Evolutionary conservation across 2,888 invertebrate genomes (phyloP).

Genomic region (Stenodera caucasica): DNA sequence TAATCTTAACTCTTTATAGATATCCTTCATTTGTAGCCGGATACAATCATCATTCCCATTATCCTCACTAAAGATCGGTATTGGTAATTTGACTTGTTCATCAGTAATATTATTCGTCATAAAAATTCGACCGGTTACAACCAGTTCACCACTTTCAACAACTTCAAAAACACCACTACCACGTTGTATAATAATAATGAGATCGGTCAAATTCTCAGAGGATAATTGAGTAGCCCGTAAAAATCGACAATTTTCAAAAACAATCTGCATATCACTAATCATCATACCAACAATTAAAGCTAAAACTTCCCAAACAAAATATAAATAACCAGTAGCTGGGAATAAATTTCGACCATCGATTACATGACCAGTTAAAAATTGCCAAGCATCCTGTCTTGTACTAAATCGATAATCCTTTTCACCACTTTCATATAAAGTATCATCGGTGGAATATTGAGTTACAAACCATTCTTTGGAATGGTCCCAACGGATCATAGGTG

Average conservation of each 20-base stretch:
- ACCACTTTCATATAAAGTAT: constrained; percentile 58
- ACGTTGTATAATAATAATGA: constrained; percentile 40
- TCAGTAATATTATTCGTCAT: constrained; percentile 29
- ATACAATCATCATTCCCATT: constrained; percentile 46
- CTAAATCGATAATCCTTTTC: constrained; percentile 65
- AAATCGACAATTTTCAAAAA: constrained; percentile 64
- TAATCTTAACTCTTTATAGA: constrained; percentile 69
- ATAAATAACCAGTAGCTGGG: constrained; percentile 65
- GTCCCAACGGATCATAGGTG: constrained; percentile 86
- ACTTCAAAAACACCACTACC: constrained; percentile 47
- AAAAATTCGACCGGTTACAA: constrained; percentile 34
- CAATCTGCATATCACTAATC: constrained; percentile 58
- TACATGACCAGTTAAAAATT: constrained; percentile 76
- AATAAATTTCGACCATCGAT: constrained; percentile 66
- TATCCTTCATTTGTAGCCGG: constrained; percentile 62
- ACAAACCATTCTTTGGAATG: constrained; percentile 78
- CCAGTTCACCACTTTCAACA: constrained; percentile 25
- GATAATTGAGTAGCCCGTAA: constrained; percentile 60
- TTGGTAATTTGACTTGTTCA: constrained; percentile 49
- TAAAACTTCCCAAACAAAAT: constrained; percentile 60
- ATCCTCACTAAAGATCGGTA: too few relatives aligned
- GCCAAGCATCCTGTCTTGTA: constrained; percentile 66
- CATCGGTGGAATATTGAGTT: constrained; percentile 46
- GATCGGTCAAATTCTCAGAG: constrained; percentile 46
- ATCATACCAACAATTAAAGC: constrained; percentile 52